Evolutionary conservation across 2,797 vertebrate genomes (phyloP).

Genomic region (Gadopsis bispinosus): DNA sequence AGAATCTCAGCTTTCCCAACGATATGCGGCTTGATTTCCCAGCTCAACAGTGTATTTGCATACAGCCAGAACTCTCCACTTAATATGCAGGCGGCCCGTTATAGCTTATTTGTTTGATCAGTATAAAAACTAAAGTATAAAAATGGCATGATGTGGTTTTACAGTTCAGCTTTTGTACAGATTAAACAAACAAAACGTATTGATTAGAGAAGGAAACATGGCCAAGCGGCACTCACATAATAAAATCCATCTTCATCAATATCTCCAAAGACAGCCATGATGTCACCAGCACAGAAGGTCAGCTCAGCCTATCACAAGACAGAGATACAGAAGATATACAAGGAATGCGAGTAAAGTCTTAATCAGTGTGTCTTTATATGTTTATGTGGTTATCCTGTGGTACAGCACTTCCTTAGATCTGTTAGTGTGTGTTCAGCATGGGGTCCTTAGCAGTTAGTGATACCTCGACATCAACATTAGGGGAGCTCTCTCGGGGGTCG

Average conservation of each 20-base stretch:
- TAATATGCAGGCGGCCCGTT: too few relatives aligned
- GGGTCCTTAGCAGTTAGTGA: background rate
- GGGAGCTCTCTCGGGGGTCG: slow-evolving; percentile 96
- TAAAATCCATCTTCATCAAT: slow-evolving; percentile 99
- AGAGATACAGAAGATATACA: slow-evolving; percentile 43
- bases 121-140: background rate
- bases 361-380: background rate
- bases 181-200: background rate
- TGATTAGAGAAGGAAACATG: background rate
- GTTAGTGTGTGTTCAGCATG: background rate
- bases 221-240: slow-evolving; percentile 88
- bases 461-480: slow-evolving; percentile 98
- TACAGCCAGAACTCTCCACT: too few relatives aligned
- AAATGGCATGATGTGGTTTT: background rate
- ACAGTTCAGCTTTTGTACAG: background rate
- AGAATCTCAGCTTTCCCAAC: too few relatives aligned
- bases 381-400: background rate
- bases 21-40: too few relatives aligned
- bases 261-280: slow-evolving; percentile 94
- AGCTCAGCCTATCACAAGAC: slow-evolving; percentile 89
- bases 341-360: background rate
- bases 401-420: background rate
- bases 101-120: background rate
- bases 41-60: too few relatives aligned
- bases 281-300: slow-evolving; percentile 97